phyloP scores from a whole-genome alignment of 2,888 invertebrate genomes.

The Crossocerus cetratus region DNA sequence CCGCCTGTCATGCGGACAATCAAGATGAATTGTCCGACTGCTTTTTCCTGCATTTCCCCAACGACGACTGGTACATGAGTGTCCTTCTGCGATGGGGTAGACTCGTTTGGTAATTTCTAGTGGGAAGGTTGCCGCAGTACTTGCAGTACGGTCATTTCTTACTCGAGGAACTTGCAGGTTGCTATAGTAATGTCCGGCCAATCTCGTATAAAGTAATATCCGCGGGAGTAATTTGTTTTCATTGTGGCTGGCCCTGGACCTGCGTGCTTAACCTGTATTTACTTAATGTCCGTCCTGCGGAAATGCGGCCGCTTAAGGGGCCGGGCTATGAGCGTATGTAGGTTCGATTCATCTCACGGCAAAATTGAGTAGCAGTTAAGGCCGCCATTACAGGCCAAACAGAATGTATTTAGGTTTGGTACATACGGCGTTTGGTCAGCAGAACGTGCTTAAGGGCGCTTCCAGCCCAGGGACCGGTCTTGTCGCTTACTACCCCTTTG shows the following conservation, averaged over 20 bases:
- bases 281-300: constrained; percentile 9
- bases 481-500: constrained; percentile 1
- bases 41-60: too few species aligned
- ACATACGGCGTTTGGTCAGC: constrained; percentile 25
- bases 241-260: constrained; percentile 3
- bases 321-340: constrained; percentile 28
- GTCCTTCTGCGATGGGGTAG: too few species aligned
- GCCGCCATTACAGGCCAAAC: constrained; percentile 34
- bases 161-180: too few species aligned
- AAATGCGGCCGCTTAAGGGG: constrained; percentile 30
- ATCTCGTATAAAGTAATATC: too few species aligned
- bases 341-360: constrained; percentile 36
- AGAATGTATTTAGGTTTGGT: constrained; percentile 41
- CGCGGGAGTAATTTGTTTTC: constrained; percentile 14
- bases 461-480: too few species aligned
- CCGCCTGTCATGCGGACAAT: too few species aligned
- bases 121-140: too few species aligned
- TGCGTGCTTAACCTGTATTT: constrained; percentile 23
- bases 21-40: too few species aligned
- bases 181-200: too few species aligned
- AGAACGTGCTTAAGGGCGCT: constrained; percentile 34
- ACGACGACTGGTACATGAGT: too few species aligned
- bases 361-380: constrained; percentile 49
- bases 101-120: too few species aligned
- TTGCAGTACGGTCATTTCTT: too few species aligned